These are phyloP conservation scores for Desmodus rotundus DNA, from an alignment of 2,113 vertebrate genomes.

Conservation along the genomic window DNA sequence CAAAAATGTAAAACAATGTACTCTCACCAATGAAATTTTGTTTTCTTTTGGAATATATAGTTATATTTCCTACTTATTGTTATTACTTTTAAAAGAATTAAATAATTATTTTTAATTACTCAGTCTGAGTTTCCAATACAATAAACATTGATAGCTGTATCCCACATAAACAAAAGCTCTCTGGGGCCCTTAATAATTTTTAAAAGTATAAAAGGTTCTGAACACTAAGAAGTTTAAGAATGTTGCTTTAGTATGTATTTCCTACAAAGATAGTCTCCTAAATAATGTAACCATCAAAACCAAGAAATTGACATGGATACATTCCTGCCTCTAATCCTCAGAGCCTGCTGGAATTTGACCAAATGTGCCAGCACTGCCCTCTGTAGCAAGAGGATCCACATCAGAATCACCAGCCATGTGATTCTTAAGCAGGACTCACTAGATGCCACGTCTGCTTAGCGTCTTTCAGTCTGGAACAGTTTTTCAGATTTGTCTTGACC, in stretches of 20 bases:
- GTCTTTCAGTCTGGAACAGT: background rate
- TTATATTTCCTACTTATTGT: background rate
- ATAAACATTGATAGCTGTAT: background rate
- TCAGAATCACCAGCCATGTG: background rate
- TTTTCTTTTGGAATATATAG: background rate
- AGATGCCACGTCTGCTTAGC: background rate
- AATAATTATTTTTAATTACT: background rate
- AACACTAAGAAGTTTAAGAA: background rate
- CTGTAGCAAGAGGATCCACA: background rate
- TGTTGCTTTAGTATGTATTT: background rate
- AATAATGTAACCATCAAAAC: background rate
- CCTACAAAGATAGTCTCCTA: background rate
- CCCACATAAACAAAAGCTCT: background rate
- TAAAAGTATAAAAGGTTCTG: background rate
- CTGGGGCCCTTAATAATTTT: background rate
- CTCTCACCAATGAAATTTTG: background rate
- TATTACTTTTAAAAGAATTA: slow-evolving; percentile 20
- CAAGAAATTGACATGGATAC: background rate
- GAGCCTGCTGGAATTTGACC: background rate
- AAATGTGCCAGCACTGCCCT: background rate
- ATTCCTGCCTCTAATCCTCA: background rate
- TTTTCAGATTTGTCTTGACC: background rate
- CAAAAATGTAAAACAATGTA: background rate
- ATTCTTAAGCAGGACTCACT: no score
- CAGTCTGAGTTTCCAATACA: background rate